phyloP scores from a whole-genome alignment of 2,113 vertebrate species.

The Sceloporus undulatus region DNA sequence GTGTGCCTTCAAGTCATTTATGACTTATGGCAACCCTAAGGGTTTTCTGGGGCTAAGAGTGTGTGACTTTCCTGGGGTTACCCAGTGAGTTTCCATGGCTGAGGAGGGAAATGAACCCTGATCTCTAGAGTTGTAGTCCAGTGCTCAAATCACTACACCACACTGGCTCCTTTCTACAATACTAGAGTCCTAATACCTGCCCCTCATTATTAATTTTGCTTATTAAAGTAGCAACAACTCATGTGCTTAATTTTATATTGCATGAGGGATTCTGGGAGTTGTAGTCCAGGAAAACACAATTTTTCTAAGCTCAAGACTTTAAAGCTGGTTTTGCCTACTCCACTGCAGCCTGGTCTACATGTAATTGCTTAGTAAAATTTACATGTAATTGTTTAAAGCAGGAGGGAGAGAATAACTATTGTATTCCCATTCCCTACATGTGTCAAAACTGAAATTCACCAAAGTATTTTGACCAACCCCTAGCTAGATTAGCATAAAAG shows the following conservation, averaged over 20 bases:
- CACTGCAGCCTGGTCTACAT: not conserved
- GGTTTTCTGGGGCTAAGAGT: too few species aligned
- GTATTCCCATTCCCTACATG: slow-evolving; percentile 6
- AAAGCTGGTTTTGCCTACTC: not conserved
- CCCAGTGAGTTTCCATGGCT: too few species aligned
- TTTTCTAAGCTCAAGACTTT: not conserved
- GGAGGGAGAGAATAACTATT: not conserved
- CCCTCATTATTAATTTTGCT: not conserved
- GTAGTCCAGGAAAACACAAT: not conserved
- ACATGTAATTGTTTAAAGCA: slow-evolving; percentile 12
- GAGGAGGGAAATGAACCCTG: too few species aligned
- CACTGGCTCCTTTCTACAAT: too few species aligned
- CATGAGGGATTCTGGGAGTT: not conserved
- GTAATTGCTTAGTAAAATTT: slow-evolving; percentile 1
- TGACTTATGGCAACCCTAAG: too few species aligned
- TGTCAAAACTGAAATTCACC: slow-evolving; percentile 36
- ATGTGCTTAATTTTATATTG: not conserved
- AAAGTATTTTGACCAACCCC: slow-evolving; percentile 22
- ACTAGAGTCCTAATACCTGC: too few species aligned
- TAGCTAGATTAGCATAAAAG: slow-evolving; percentile 16
- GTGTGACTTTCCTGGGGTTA: too few species aligned
- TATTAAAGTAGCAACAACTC: too few species aligned
- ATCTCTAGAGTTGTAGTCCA: too few species aligned
- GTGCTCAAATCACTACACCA: too few species aligned
- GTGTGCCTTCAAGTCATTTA: too few species aligned